Percentiles rank a stretch among this genome's conserved stretches.
Conservation (phyloP, 1,140 invertebrate genomes). For the Papilio polytes region DNA sequence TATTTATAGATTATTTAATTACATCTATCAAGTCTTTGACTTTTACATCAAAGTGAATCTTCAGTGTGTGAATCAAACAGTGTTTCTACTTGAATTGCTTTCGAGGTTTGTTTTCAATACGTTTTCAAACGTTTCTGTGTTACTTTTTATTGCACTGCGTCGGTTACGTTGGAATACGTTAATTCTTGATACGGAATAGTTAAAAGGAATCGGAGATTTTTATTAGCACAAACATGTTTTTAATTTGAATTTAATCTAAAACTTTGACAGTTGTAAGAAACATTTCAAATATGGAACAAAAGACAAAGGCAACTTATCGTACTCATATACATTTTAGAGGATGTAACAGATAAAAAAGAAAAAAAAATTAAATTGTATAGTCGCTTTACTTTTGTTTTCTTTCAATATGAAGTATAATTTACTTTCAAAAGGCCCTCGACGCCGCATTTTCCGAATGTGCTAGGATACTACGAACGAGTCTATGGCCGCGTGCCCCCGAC, state of each 20-base stretch:
- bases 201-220: slow-evolving; percentile 14
- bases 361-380: not conserved
- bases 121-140: slow-evolving; percentile 25
- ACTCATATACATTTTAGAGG: not conserved
- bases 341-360: not conserved
- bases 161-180: slow-evolving; percentile 11
- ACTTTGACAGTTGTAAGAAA: not conserved
- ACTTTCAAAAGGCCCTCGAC: slow-evolving; percentile 7
- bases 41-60: slow-evolving; percentile 34
- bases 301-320: not conserved
- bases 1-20: not conserved
- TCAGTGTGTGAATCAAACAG: slow-evolving; percentile 28
- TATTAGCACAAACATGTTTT: not conserved
- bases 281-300: not conserved
- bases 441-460: slow-evolving; percentile 31
- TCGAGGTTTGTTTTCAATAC: slow-evolving; percentile 37
- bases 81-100: slow-evolving; percentile 31
- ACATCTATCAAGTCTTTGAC: slow-evolving; percentile 26
- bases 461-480: slow-evolving; percentile 31
- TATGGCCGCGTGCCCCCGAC: slow-evolving; percentile 35
- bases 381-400: not conserved
- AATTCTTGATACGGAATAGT: slow-evolving; percentile 1
- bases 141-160: slow-evolving; percentile 35
- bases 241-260: no score
- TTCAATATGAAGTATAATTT: slow-evolving; percentile 27